These are phyloP conservation scores for Alitta virens DNA, from an alignment of 2,888 invertebrate species.

Conservation along the genomic window DNA sequence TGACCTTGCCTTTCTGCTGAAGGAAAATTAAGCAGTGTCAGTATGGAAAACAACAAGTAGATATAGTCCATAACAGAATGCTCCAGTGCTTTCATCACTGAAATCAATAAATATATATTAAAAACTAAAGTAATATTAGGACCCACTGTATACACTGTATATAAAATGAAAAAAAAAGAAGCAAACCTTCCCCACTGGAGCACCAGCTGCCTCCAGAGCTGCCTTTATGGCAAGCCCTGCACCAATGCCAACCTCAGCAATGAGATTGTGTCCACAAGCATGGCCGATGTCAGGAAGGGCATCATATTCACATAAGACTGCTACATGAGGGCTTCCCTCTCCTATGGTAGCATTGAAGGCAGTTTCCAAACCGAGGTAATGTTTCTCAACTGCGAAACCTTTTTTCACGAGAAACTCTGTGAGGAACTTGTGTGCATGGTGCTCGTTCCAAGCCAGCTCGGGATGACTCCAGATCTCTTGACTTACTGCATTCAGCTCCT, in stretches of 20 bases:
- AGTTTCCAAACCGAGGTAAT: slow-evolving; percentile 4
- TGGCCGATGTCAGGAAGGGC: slow-evolving; percentile 17
- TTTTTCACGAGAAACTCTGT: slow-evolving; percentile 32
- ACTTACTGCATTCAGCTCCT: slow-evolving; percentile 37
- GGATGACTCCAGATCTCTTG: slow-evolving; percentile 48
- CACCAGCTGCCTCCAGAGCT: slow-evolving; percentile 3
- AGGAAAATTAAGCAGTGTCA: too few relatives aligned
- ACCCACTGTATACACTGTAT: too few relatives aligned
- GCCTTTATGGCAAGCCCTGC: slow-evolving; percentile 9
- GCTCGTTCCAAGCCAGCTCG: slow-evolving; percentile 44
- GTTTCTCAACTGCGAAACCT: slow-evolving; percentile 33
- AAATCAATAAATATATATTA: too few relatives aligned
- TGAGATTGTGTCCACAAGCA: slow-evolving; percentile 18
- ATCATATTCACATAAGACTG: slow-evolving; percentile 14
- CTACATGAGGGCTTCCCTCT: slow-evolving; percentile 3
- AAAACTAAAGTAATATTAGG: too few relatives aligned
- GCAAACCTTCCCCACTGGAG: slow-evolving; percentile 8
- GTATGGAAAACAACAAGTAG: too few relatives aligned
- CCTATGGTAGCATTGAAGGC: slow-evolving; percentile 7
- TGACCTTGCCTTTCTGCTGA: too few relatives aligned
- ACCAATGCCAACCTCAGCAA: slow-evolving; percentile 15
- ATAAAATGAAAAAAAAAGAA: too few relatives aligned
- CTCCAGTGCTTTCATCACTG: too few relatives aligned
- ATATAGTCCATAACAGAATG: too few relatives aligned
- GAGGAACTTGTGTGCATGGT: slow-evolving; percentile 36